phyloP scores from a whole-genome alignment of 2,113 vertebrate species.

The Tylochromis polylepis region DNA sequence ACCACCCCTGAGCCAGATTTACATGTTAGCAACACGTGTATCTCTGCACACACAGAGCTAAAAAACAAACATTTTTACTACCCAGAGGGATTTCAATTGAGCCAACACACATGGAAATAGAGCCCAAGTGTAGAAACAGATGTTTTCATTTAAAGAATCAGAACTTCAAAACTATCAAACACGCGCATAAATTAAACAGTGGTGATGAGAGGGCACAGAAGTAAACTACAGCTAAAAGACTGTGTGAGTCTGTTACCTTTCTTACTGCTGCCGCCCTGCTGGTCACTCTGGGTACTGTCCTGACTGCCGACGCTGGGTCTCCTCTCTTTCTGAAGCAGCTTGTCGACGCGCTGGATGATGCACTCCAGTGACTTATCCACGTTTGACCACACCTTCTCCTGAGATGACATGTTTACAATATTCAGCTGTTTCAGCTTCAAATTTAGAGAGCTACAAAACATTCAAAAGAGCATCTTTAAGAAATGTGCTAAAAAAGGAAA shows the following conservation, averaged over 20 bases:
- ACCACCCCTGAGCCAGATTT: not conserved
- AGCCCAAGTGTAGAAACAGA: too few relatives aligned
- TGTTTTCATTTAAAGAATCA: too few relatives aligned
- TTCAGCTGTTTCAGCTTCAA: not conserved
- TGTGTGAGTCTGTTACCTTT: conserved; percentile 80
- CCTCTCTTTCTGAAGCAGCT: conserved; percentile 90
- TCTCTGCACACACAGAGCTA: too few relatives aligned
- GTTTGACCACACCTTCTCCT: conserved; percentile 98
- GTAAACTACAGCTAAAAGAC: not conserved
- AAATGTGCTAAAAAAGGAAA: not conserved
- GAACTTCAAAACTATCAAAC: too few relatives aligned
- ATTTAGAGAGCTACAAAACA: not conserved
- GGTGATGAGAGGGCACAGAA: not conserved
- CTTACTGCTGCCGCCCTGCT: conserved; percentile 75
- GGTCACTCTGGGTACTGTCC: conserved; percentile 77
- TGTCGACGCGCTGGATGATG: conserved; percentile 94
- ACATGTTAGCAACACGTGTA: not conserved
- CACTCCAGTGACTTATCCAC: conserved; percentile 98
- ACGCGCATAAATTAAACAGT: not conserved
- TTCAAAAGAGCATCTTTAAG: not conserved
- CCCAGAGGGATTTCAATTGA: too few relatives aligned
- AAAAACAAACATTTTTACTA: too few relatives aligned
- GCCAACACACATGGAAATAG: not conserved
- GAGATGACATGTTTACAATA: not conserved
- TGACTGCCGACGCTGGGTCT: conserved; percentile 77